These are phyloP conservation scores for Corythornis madagascariensis DNA, from an alignment of 2,113 vertebrate genomes.

Conservation along the genomic window DNA sequence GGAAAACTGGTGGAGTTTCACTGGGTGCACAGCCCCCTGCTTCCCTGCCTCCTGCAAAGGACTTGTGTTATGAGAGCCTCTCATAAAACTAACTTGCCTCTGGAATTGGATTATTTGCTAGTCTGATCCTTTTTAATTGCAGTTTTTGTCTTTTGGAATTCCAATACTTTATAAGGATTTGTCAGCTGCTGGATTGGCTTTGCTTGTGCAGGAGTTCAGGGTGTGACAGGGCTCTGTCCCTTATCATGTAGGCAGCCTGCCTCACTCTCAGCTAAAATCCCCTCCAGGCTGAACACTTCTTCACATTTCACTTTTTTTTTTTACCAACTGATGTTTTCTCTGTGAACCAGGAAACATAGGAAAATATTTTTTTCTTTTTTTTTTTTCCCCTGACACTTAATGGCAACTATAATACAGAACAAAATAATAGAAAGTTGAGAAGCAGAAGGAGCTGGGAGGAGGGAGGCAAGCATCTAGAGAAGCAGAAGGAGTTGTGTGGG, in stretches of 20 bases:
- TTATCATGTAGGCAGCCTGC: not conserved
- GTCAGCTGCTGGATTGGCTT: rapidly evolving
- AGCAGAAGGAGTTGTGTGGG: slow-evolving; percentile 49
- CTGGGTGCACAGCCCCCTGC: not conserved
- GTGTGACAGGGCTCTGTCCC: not conserved
- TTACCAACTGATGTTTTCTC: not conserved
- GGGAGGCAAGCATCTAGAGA: not conserved
- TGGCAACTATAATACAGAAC: not conserved
- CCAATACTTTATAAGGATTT: not conserved
- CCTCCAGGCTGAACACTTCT: not conserved
- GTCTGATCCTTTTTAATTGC: not conserved
- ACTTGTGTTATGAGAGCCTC: not conserved
- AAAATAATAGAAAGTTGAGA: not conserved
- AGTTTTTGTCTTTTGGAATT: not conserved
- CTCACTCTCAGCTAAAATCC: not conserved
- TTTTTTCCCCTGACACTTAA: not conserved
- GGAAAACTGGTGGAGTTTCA: not conserved
- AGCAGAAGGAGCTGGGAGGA: not conserved
- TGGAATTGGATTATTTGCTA: not conserved
- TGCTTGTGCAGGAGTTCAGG: not conserved
- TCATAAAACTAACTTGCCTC: not conserved
- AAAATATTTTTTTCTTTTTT: not conserved
- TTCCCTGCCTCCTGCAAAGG: not conserved
- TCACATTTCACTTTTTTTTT: not conserved
- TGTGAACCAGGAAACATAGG: not conserved